These are phyloP conservation scores for Heliconius ismenius DNA, from an alignment of 2,888 invertebrate species.

Conservation along the genomic window DNA sequence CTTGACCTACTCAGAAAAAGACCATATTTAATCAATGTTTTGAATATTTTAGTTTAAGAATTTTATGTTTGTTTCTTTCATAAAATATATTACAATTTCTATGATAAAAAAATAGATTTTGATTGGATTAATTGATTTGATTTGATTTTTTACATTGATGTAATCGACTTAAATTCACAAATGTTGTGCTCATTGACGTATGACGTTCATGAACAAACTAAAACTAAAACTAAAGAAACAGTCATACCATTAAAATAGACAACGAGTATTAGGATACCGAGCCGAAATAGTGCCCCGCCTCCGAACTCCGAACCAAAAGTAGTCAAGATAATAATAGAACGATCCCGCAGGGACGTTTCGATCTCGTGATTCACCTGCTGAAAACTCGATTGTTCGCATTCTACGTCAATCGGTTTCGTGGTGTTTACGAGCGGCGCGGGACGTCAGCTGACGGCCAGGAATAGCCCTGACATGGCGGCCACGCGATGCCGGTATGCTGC, in stretches of 20 bases:
- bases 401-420: constrained; percentile 80
- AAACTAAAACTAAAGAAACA: constrained; percentile 64
- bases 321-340: constrained; percentile 79
- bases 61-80: background rate
- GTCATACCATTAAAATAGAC: constrained; percentile 71
- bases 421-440: constrained; percentile 74
- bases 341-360: constrained; percentile 76
- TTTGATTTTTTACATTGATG: no score
- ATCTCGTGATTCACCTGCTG: constrained; percentile 80
- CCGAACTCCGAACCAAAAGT: constrained; percentile 79
- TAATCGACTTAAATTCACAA: background rate
- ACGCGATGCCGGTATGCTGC: constrained; percentile 77
- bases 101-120: no score
- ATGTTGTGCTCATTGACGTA: background rate
- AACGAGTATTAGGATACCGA: constrained; percentile 69
- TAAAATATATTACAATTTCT: background rate
- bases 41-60: background rate
- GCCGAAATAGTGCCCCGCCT: constrained; percentile 79
- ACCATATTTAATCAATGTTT: background rate
- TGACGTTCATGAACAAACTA: constrained; percentile 53
- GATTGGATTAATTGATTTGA: no score
- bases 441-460: constrained; percentile 81
- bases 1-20: constrained; percentile 14
- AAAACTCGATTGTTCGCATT: constrained; percentile 80
- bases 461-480: constrained; percentile 81